phyloP scores from a whole-genome alignment of 2,888 invertebrate genomes.

The Amblyjoppa fuscipennis region DNA sequence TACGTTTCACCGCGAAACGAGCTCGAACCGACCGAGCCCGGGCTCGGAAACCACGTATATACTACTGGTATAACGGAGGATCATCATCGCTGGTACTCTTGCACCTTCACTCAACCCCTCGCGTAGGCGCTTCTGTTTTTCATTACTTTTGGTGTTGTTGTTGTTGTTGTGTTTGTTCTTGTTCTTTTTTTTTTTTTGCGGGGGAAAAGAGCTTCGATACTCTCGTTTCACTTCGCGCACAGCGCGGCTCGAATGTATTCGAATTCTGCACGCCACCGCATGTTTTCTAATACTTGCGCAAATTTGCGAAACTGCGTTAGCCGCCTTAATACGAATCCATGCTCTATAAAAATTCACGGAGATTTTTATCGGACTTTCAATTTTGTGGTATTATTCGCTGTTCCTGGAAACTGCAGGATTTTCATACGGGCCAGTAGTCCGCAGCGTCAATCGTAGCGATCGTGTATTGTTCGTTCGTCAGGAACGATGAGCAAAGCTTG shows the following conservation, averaged over 20 bases:
- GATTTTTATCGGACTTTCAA: not conserved
- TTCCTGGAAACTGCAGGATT: not conserved
- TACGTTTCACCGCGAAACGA: slow-evolving; percentile 61
- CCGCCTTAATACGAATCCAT: not conserved
- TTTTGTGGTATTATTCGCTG: no score
- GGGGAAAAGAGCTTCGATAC: not conserved
- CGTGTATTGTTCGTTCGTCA: no score
- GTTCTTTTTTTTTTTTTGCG: not conserved
- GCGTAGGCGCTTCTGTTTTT: slow-evolving; percentile 36
- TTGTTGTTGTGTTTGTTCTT: not conserved
- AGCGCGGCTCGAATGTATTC: not conserved
- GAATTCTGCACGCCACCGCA: not conserved
- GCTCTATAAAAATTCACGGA: not conserved
- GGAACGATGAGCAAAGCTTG: not conserved
- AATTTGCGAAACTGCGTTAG: not conserved
- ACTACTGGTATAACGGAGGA: slow-evolving; percentile 21
- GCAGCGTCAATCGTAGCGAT: no score
- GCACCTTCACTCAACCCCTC: slow-evolving; percentile 29
- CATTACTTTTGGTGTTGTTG: slow-evolving; percentile 4
- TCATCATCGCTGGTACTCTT: slow-evolving; percentile 26
- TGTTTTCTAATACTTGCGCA: not conserved
- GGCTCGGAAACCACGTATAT: slow-evolving; percentile 20
- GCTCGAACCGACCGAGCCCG: slow-evolving; percentile 12
- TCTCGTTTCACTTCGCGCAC: not conserved
- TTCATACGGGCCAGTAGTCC: not conserved